Conservation (phyloP, 2,797 vertebrate genomes). For the Varecia variegata region DNA sequence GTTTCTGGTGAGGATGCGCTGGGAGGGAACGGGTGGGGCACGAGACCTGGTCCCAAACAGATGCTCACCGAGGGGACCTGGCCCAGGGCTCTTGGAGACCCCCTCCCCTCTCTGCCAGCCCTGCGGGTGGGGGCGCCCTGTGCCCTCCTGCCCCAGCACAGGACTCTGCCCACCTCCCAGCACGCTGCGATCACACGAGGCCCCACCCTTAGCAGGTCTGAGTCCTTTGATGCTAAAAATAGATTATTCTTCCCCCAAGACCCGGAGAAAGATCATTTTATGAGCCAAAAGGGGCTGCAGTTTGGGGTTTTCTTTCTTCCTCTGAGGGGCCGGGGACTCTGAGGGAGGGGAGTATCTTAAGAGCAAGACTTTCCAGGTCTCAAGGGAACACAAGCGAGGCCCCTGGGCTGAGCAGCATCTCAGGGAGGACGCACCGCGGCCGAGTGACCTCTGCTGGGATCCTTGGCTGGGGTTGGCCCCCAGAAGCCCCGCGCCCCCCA, state of each 20-base stretch:
- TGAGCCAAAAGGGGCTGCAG: not conserved
- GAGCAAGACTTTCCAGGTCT: not conserved
- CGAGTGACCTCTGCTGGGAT: not conserved
- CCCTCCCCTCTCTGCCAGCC: not conserved
- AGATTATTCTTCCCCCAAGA: not conserved
- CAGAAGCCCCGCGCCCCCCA: not conserved
- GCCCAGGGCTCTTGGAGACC: not conserved
- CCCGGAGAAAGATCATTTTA: constrained; percentile 22
- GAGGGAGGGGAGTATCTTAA: not conserved
- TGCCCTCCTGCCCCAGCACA: not conserved
- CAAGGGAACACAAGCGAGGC: not conserved
- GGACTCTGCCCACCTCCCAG: not conserved
- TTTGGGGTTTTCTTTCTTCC: constrained; percentile 17
- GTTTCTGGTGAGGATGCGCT: not conserved
- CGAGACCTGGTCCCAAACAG: not conserved
- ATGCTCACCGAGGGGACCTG: not conserved
- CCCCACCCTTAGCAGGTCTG: not conserved
- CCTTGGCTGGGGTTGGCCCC: not conserved
- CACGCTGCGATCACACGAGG: not conserved
- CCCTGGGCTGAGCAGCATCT: not conserved
- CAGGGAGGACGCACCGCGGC: rapidly evolving
- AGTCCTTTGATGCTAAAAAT: constrained; percentile 49
- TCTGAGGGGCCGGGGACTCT: not conserved
- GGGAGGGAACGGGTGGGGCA: not conserved
- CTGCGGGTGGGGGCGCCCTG: not conserved